Evolutionary conservation across 2,113 vertebrate species (phyloP), one percentile per base, ranked within the genome.

Genomic region (Anolis carolinensis): DNA sequence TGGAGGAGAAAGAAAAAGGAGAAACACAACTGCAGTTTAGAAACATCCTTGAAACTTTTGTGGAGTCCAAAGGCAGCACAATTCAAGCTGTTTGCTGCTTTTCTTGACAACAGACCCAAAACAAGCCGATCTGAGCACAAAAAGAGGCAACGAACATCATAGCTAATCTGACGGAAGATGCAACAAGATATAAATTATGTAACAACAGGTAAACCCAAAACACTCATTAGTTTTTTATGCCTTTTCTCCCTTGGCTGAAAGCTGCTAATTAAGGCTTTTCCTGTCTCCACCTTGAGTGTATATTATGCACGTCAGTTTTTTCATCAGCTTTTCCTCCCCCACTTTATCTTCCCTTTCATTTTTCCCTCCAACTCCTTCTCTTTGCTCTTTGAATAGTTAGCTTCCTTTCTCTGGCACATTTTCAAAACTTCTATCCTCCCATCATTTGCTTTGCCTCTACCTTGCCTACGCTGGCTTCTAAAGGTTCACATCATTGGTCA

Each of bases 181-280:
- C 90, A 96, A 94, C 90, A 93, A 94, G 92, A 91, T 86, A 92
- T 92, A 86, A 96, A 95, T 95, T 93, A 94, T 36, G 36, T 75
- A 96, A 94, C 92, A 94, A 90, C 94, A 93, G 93, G 95, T 95
- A 93, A 91, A 95, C 83, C n/a, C 94, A 93, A 94, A 92, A 93
- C 89, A 92, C 86, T 95, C 94, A 93, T 95, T 95, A 93, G 90
- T 93, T 16, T 59, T 70, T 91, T 90, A 82, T 85, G 92, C 85
- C 93, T 95, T 96, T 95, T 78, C 92, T 96, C 94, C 85, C 94
- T 68, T 89, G 92, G 87, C 94, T 92, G 90, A 90, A 94, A 95
- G 95, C 92, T 89, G 92, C 89, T 94, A 95, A 97, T 95, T 93
- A 93, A 93, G 93, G 87, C 81, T 93, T 87, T 81, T 82, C 81